phyloP scores from a whole-genome alignment of 2,113 vertebrate genomes.

The Antennarius striatus region DNA sequence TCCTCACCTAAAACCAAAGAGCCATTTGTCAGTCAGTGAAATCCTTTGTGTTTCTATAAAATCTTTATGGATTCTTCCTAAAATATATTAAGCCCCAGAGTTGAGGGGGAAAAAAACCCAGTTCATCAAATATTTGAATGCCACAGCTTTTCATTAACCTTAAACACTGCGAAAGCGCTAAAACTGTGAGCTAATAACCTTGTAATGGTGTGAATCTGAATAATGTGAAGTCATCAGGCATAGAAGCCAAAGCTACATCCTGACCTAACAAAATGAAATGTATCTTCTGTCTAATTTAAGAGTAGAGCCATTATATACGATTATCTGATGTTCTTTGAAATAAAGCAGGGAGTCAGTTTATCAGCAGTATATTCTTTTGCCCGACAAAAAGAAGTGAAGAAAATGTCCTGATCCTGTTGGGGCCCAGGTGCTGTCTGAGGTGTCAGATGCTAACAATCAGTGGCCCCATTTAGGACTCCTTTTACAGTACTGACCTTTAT shows the following conservation, averaged over 20 bases:
- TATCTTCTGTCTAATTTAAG: conserved; percentile 36
- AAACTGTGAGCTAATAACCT: conserved; percentile 46
- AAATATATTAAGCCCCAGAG: conserved; percentile 31
- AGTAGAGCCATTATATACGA: conserved; percentile 16
- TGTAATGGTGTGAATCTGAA: conserved; percentile 47
- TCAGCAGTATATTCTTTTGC: neutral
- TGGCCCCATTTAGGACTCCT: conserved; percentile 12
- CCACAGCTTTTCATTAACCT: conserved; percentile 49
- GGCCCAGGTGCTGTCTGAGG: conserved; percentile 12
- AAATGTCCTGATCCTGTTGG: neutral
- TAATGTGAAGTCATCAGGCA: conserved; percentile 43
- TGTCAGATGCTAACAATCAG: conserved; percentile 19
- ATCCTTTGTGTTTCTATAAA: conserved; percentile 27
- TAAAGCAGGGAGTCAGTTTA: neutral
- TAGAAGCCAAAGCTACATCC: conserved; percentile 31
- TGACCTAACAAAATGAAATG: conserved; percentile 50
- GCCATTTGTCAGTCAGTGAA: conserved; percentile 14
- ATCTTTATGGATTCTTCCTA: conserved; percentile 7
- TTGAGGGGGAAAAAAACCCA: conserved; percentile 7
- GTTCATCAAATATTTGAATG: conserved; percentile 26
- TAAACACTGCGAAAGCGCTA: conserved; percentile 35
- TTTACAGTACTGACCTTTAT: conserved; percentile 36
- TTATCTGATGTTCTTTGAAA: conserved; percentile 25
- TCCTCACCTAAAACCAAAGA: neutral
- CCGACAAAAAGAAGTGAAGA: neutral